Evolutionary conservation across 1,140 invertebrate genomes (phyloP).

Genomic region (Cherax quadricarinatus): DNA sequence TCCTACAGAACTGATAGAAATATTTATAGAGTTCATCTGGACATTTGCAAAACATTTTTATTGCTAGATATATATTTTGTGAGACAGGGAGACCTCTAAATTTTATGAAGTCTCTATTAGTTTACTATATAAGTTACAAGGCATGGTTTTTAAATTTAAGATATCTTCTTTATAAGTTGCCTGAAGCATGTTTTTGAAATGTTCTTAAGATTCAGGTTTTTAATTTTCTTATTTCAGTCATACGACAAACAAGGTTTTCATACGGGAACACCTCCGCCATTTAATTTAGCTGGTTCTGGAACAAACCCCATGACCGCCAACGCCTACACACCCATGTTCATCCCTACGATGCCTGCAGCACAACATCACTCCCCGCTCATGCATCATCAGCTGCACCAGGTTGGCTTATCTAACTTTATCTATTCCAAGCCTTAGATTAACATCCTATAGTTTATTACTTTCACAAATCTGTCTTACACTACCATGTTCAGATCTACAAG

Average conservation of each 20-base stretch:
- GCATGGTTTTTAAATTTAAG: too few relatives aligned
- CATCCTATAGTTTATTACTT: not conserved
- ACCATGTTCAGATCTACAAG: too few relatives aligned
- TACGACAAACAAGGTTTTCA: constrained; percentile 91
- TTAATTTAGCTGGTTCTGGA: constrained; percentile 85
- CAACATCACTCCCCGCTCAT: constrained; percentile 82
- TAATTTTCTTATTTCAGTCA: constrained; percentile 80
- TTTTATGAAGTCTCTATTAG: too few relatives aligned
- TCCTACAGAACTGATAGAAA: too few relatives aligned
- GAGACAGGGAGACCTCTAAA: too few relatives aligned
- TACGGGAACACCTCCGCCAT: constrained; percentile 88
- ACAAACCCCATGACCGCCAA: constrained; percentile 83
- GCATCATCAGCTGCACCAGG: constrained; percentile 87
- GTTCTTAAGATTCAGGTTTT: not conserved
- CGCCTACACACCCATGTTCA: constrained; percentile 83
- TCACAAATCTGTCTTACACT: not conserved
- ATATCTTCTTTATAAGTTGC: too few relatives aligned
- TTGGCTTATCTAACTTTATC: constrained; percentile 73
- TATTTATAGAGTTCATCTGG: too few relatives aligned
- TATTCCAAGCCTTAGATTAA: not conserved
- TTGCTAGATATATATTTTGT: too few relatives aligned
- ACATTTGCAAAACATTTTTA: too few relatives aligned
- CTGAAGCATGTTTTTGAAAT: too few relatives aligned
- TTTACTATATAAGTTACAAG: too few relatives aligned
- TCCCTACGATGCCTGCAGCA: constrained; percentile 83